phyloP scores from a whole-genome alignment of 2,888 invertebrate species.

The Limnephilus lunatus region DNA sequence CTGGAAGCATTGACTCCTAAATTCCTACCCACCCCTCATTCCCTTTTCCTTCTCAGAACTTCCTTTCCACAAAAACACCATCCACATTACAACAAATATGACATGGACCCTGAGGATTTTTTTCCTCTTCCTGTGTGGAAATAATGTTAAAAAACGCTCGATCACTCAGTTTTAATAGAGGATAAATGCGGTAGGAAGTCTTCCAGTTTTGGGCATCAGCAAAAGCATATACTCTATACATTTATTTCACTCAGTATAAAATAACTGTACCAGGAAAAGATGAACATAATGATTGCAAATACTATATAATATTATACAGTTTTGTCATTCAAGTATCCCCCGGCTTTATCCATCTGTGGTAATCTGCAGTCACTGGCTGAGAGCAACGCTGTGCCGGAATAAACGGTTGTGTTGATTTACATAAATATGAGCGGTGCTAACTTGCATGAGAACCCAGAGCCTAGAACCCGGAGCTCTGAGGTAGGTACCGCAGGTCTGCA shows the following conservation, averaged over 20 bases:
- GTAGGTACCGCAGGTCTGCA: background rate
- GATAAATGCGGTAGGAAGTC: background rate
- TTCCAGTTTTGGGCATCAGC: background rate
- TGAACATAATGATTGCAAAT: background rate
- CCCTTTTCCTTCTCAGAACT: no score
- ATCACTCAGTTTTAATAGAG: background rate
- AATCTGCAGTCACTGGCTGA: conserved; percentile 49
- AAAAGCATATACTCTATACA: background rate
- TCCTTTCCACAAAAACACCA: no score
- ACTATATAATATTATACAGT: background rate
- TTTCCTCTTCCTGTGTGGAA: no score
- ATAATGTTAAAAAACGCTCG: no score
- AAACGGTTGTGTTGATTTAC: conserved; percentile 58
- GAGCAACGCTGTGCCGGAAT: conserved; percentile 39
- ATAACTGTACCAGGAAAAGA: background rate
- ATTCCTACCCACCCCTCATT: no score
- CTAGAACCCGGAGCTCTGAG: background rate
- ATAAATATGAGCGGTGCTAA: conserved; percentile 60
- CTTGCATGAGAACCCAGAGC: conserved; percentile 32
- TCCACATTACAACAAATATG: no score
- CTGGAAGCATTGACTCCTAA: no score
- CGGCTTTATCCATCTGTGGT: conserved; percentile 35
- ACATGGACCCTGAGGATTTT: no score
- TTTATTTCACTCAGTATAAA: background rate
- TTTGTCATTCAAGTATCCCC: background rate